These are phyloP conservation scores for Bos taurus DNA, from an alignment of 2,113 vertebrate species.

Conservation along the genomic window ARS-UCD2.0 NC_037339.1:44923501-44924000, in stretches of 20 bases:
- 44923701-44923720: not conserved
- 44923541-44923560: not conserved
- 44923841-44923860: not conserved
- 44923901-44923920: not conserved
- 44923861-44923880: not conserved
- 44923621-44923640: not conserved
- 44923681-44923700: not conserved
- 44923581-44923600: not conserved
- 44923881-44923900: not conserved
- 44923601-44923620: not conserved
- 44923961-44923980: not conserved
- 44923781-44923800: not conserved
- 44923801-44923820: not conserved
- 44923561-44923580: not conserved
- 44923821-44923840: not conserved
- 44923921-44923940: not conserved
- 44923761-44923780: not conserved
- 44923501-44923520: not conserved
- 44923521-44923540: not conserved
- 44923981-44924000: not conserved
- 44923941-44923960: not conserved
- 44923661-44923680: not conserved
- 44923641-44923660: not conserved
- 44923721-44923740: not conserved
- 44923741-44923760: not conserved